Percentiles rank a stretch among this genome's conserved stretches.
These are phyloP conservation scores for Tauraco hartlaubi DNA, from an alignment of 2,797 vertebrate genomes.

Conservation along the genomic window DNA sequence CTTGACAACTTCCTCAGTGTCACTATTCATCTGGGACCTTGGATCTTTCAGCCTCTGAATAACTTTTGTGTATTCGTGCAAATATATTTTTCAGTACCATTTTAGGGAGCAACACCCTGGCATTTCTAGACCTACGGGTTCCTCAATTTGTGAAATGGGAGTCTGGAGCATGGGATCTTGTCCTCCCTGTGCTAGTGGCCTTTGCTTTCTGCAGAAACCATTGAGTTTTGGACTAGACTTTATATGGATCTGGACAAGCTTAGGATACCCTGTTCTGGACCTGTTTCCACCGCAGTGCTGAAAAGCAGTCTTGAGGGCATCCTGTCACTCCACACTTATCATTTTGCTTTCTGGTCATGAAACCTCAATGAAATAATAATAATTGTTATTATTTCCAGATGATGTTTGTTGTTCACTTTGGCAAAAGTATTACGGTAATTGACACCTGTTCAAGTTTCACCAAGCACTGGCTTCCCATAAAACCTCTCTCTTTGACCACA, in stretches of 20 bases:
- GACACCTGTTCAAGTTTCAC: not conserved
- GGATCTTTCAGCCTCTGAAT: not conserved
- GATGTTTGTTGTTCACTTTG: not conserved
- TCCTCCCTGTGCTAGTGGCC: not conserved
- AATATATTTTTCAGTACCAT: not conserved
- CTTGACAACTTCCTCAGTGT: slow-evolving; percentile 6
- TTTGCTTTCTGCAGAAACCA: not conserved
- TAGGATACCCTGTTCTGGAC: not conserved
- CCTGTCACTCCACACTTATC: not conserved
- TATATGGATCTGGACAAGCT: not conserved
- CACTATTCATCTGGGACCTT: slow-evolving; percentile 21
- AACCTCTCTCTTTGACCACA: not conserved
- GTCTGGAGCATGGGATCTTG: not conserved
- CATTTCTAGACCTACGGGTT: not conserved
- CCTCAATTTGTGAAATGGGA: not conserved
- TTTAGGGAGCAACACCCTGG: not conserved
- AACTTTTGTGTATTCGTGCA: not conserved
- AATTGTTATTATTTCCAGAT: not conserved
- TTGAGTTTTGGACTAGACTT: not conserved
- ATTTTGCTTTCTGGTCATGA: not conserved
- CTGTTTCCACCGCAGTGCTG: not conserved
- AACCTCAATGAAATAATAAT: not conserved
- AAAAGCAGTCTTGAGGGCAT: not conserved
- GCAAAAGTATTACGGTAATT: not conserved
- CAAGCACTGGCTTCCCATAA: not conserved